Base-by-base conservation (phyloP, 2,113 vertebrate species). In the Pachyramphus minor region DNA sequence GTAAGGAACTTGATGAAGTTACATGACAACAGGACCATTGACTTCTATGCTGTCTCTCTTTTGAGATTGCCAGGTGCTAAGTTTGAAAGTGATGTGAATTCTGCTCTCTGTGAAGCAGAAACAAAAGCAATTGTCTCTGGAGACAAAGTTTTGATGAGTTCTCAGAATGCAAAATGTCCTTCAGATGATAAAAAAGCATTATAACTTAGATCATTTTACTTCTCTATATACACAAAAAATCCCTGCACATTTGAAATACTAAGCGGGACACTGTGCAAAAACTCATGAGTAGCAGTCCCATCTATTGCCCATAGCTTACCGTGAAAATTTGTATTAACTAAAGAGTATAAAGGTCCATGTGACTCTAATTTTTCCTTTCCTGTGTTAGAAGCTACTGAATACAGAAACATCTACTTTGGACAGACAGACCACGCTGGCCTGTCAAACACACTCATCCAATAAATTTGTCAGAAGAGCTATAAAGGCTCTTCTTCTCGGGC, bases 181-280 rank as follows among this genome's bases (percentile, higher is more conserved):
- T 81, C 0, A 0, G 3, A 15, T n/a, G 12, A 6, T 31, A 72
- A 90, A 78, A 75, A 79, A 3, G 0, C 9, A 16, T 53, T 55
- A 60, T 18, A 68, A 28, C 6, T 47, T 44, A 22, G 19, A 44
- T 56, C 0, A 53, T 94, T 84, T 85, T 85, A 59, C 33, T 72
- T 78, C 19, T 41, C 2, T 47, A 0, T 42, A 13, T 22, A 33
- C 3, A 41, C 0, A 1, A 27, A 74, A 59, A 21, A 15, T 18
- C 9, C 15, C 22, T 60, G 17, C 6, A 5, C 27, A 30, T 82
- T 7, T 78, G 66, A 72, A 50, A 12, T 24, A 27, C 5, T 45
- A 44, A 71, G 16, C 18, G 71, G 23, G 16, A 4, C 27, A 35
- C 4, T 50, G 24, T 37, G 35, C n/a, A 77, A 60, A 67, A 74